Evolutionary conservation across 2,113 vertebrate species (phyloP), one percentile per base, ranked within the genome.

Genomic region (Columbina picui): DNA sequence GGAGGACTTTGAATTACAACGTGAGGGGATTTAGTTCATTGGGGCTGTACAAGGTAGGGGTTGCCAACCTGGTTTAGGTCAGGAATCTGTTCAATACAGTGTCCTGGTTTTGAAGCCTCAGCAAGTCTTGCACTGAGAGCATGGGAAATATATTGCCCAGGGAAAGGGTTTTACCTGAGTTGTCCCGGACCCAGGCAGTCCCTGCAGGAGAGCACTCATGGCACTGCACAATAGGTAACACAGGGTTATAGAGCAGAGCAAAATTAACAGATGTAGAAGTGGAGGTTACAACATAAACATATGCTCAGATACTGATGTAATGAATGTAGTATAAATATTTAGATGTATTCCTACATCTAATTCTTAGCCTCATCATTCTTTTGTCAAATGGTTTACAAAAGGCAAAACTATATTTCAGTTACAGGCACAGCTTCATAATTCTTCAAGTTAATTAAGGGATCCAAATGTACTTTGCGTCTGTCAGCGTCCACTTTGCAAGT

Each of bases 351-450:
- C 76, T 94, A 86, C 80, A 74, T 90, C 80, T 93, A 77, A 89
- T 89, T 80, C 88, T 93, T 57, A 53, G 65, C 55, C 45, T 95
- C 83, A 70, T 94, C 43, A 63, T 81, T 95, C 94, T 92, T 90
- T 32, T 74, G 91, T 89, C 94, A 93, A 74, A 89, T 9, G 29
- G 80, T 97, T 97, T 94, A 94, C 79, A 89, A 61, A 84, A 97
- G 60, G 34, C 76, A 92, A 74, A 94, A 71, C 68, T 90, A 0
- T 70, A 77, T 77, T 92, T 88, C 79, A 50, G 79, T 86, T 93
- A 45, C 94, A 67, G 55, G 26, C 59, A 77, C 0, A 0, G 76
- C 25, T 90, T 94, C 85, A 50, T 90, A 84, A 70, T 70, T 94
- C 85, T 80, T 88, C 29, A 41, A 17, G 82, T 88, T 94, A 96